Conservation (phyloP, 2,888 invertebrate genomes). For the Mythimna vitellina region DNA sequence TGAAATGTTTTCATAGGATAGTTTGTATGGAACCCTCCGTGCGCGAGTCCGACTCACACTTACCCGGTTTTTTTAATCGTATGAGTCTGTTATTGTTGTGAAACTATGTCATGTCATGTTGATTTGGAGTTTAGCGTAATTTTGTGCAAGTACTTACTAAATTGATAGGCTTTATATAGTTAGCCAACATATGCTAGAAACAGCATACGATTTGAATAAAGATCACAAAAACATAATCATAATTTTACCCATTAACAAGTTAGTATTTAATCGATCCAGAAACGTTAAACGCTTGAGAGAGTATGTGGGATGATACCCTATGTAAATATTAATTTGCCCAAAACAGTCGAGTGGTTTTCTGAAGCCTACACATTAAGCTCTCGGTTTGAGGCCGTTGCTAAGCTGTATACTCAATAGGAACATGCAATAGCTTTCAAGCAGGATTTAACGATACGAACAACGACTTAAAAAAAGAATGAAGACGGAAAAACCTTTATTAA, state of each 20-base stretch:
- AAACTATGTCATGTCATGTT: too few species aligned
- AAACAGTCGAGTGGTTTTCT: constrained; percentile 34
- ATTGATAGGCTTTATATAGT: too few species aligned
- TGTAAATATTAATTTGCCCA: constrained; percentile 47
- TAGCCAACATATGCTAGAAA: neutral
- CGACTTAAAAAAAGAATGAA: constrained; percentile 61
- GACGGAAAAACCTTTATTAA: constrained; percentile 43
- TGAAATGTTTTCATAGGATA: too few species aligned
- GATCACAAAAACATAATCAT: neutral
- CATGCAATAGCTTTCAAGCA: constrained; percentile 73
- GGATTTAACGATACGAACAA: constrained; percentile 64
- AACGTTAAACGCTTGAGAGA: neutral
- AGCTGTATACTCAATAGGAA: constrained; percentile 60
- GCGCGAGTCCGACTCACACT: too few species aligned
- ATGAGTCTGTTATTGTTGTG: too few species aligned
- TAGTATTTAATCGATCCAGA: constrained; percentile 2
- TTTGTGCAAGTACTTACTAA: too few species aligned
- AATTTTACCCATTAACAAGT: neutral
- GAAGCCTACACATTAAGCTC: constrained; percentile 50
- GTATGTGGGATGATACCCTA: constrained; percentile 7
- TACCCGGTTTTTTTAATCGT: too few species aligned
- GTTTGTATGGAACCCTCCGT: too few species aligned
- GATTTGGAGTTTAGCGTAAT: too few species aligned
- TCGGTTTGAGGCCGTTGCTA: constrained; percentile 53
- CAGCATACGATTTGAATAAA: neutral